Evolutionary conservation across 2,888 invertebrate genomes (phyloP).

Genomic region (Omphaloscelis lunosa): DNA sequence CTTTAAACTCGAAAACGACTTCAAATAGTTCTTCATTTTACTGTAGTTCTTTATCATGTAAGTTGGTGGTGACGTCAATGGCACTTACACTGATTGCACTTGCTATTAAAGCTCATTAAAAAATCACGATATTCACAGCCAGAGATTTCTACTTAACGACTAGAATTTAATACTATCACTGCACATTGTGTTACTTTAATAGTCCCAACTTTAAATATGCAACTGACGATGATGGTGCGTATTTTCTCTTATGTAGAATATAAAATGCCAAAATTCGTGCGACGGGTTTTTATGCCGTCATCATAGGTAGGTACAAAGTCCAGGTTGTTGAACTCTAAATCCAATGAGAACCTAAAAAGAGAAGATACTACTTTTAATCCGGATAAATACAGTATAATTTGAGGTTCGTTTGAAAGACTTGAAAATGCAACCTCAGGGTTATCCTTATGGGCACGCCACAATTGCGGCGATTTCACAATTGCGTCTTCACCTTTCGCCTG

Average conservation of each 20-base stretch:
- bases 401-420: not conserved
- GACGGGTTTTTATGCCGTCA: not conserved
- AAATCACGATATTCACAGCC: not conserved
- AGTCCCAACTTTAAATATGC: not conserved
- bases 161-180: not conserved
- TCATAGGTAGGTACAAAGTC: not conserved
- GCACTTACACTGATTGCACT: not conserved
- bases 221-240: not conserved
- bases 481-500: no score
- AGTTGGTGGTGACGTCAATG: not conserved
- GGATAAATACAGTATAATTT: not conserved
- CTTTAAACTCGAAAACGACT: slow-evolving; percentile 68
- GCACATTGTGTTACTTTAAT: not conserved
- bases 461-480: no score
- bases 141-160: not conserved
- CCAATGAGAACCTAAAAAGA: slow-evolving; percentile 27
- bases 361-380: not conserved
- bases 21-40: slow-evolving; percentile 39
- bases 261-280: not conserved
- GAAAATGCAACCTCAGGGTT: no score
- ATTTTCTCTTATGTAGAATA: not conserved
- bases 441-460: no score
- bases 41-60: not conserved
- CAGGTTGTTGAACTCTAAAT: not conserved
- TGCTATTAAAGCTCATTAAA: not conserved